A percentile compares a stretch with the other conserved stretches of the same genome.
Conservation (phyloP, 2,113 vertebrate genomes). For the Circaetus cinerascens region DNA sequence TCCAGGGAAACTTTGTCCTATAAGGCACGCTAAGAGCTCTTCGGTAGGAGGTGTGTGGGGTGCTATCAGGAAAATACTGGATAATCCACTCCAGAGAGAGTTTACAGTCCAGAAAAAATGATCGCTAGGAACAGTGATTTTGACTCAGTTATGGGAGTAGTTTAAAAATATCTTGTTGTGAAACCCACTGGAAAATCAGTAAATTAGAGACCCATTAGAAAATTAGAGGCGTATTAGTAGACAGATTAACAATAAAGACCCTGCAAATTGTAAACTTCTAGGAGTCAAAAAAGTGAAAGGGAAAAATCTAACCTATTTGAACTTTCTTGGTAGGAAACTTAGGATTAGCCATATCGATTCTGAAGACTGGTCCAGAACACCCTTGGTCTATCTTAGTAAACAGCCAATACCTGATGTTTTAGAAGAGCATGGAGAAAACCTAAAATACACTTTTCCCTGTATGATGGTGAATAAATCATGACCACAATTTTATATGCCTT, state of each 20-base stretch:
- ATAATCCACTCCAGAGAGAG: neutral
- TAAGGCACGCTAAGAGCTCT: neutral
- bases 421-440: neutral
- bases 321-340: neutral
- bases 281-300: neutral
- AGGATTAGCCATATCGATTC: fast-evolving
- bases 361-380: neutral
- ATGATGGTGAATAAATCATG: neutral
- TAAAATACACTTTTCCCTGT: neutral
- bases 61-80: neutral
- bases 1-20: neutral
- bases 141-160: neutral
- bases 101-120: neutral
- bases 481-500: neutral
- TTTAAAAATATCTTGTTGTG: neutral
- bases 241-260: neutral
- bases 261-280: neutral
- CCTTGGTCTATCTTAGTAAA: neutral
- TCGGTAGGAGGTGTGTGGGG: neutral
- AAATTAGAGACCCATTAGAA: neutral
- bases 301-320: neutral
- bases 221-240: neutral
- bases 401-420: neutral
- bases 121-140: neutral
- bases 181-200: neutral